Base-by-base conservation (phyloP, 2,888 invertebrate genomes). In the Scaptomyza cyrtandrae region DNA sequence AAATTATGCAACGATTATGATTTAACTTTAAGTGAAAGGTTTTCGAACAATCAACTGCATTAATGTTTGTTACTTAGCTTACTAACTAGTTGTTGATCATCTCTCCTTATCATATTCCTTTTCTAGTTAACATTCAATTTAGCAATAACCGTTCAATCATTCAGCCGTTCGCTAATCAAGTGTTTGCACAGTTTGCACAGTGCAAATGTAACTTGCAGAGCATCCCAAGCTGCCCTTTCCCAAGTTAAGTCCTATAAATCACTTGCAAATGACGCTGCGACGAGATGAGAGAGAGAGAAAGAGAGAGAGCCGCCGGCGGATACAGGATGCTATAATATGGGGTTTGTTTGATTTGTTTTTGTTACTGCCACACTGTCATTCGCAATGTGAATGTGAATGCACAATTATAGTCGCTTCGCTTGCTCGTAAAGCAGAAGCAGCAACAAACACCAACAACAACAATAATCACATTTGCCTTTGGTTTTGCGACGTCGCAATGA, bases 401-500 rank as follows among this genome's bases (percentile, higher is more conserved):
- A 86, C 85, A 86, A 86, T 88, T 86, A 86, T 85, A 78, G 77
- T 53, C 75, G 88, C 85, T 81, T 79, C 71, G 89, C 62, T 88
- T 46, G 88, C 50, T 84, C 88, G 87, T 88, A 87, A 88, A 87
- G 71, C 77, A 88, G 59, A 48, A 60, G 61, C 59, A 69, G 46
- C 52, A 50, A 39, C 35, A 48, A 48, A 53, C 3, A 46, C 31
- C 33, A 52, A 53, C 13, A 48, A 24, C 6, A 27, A 16, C 35
- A 56, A 35, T 27, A 60, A 45, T 27, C 24, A 65, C 78, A 76
- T 61, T 66, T 71, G 72, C 19, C 56, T 37, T 57, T 64, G 65
- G 43, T 29, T 53, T 60, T 29, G 48, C 43, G 63, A 33, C 41
- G 49, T 71, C 49, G 44, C 65, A 53, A 59, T 70, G 83, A 82